Evolutionary conservation across 2,113 vertebrate species (phyloP).

Genomic region (Cygnus atratus): DNA sequence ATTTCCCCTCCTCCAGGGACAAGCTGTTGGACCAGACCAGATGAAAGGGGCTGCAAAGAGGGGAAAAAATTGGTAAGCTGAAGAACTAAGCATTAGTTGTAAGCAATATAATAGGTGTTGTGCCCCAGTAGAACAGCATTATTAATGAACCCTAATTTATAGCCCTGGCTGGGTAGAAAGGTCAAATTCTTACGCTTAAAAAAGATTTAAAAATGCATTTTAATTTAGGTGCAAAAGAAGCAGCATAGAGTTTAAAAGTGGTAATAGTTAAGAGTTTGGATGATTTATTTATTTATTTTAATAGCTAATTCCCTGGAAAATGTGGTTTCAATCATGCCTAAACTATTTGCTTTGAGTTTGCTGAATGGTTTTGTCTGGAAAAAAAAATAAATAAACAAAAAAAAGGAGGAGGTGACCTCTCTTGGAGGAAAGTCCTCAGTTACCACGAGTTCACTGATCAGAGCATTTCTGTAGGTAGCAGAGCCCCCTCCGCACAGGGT

Average conservation of each 20-base stretch:
- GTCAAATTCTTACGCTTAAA: background rate
- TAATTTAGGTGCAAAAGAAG: background rate
- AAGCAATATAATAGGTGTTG: background rate
- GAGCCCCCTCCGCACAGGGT: background rate
- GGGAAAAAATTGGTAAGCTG: background rate
- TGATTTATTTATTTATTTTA: background rate
- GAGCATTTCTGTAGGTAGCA: background rate
- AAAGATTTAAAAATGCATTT: background rate
- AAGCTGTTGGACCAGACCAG: background rate
- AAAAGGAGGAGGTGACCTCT: constrained; percentile 17
- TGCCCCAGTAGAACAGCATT: background rate
- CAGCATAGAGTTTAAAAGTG: background rate
- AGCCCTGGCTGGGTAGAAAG: background rate
- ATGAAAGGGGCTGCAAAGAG: background rate
- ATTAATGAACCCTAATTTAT: background rate
- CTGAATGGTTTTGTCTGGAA: constrained; percentile 22
- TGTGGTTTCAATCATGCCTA: constrained; percentile 35
- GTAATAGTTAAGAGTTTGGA: background rate
- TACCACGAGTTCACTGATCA: background rate
- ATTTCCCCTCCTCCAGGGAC: background rate
- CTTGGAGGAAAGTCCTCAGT: background rate
- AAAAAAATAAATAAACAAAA: background rate
- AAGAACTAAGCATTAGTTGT: background rate
- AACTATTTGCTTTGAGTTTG: constrained; percentile 51
- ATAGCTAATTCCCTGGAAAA: background rate